Conservation (phyloP, 2,888 invertebrate genomes). For the Heliconius cydno region DNA sequence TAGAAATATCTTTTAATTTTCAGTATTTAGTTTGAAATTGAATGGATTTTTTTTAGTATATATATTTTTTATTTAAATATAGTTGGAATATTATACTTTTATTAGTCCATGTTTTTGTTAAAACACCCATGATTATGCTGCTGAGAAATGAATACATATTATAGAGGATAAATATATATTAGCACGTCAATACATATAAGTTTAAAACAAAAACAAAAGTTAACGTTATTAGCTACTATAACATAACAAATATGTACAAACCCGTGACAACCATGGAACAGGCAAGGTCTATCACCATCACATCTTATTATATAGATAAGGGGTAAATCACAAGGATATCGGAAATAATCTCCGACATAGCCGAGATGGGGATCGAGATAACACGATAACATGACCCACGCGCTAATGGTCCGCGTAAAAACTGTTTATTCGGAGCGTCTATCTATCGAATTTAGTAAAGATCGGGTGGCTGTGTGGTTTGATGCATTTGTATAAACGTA, state of each 20-base stretch:
- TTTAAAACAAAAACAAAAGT: neutral
- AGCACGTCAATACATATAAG: neutral
- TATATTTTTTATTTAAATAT: no score
- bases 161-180: no score
- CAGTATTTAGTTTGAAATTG: neutral
- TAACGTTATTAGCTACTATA: no score
- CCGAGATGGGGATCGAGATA: constrained; percentile 10
- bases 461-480: neutral
- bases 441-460: neutral
- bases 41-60: neutral
- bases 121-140: no score
- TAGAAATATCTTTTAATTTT: constrained; percentile 1
- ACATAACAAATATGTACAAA: neutral
- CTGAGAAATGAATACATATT: no score
- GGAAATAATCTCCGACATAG: constrained; percentile 8
- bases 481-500: neutral
- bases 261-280: neutral
- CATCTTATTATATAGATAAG: neutral
- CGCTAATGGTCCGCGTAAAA: constrained; percentile 21
- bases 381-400: constrained; percentile 13
- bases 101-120: no score
- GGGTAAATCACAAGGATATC: constrained; percentile 5
- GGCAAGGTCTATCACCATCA: neutral
- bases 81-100: no score
- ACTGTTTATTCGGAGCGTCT: neutral